These are phyloP conservation scores for Himalopsyche phryganea DNA, from an alignment of 1,140 invertebrate species.

Conservation along the genomic window DNA sequence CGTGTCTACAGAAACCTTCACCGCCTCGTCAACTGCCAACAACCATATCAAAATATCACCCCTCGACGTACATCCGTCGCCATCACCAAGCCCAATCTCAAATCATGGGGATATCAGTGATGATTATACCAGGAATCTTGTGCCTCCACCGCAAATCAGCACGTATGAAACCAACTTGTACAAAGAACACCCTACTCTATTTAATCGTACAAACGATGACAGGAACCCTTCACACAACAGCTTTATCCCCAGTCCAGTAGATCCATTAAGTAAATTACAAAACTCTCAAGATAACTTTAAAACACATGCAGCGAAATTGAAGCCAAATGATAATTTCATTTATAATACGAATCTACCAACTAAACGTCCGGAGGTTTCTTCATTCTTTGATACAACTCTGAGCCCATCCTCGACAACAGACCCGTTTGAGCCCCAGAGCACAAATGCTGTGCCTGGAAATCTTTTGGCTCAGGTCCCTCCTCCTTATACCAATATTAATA, in stretches of 20 bases:
- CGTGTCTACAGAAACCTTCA: slow-evolving; percentile 42
- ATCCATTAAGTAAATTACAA: slow-evolving; percentile 43
- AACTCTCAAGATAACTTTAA: slow-evolving; percentile 17
- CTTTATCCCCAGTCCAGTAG: slow-evolving; percentile 49
- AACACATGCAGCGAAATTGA: slow-evolving; percentile 23
- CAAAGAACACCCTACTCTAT: background rate
- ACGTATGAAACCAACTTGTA: background rate
- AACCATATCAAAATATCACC: slow-evolving; percentile 34
- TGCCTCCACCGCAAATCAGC: slow-evolving; percentile 25
- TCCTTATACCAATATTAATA: slow-evolving; percentile 17
- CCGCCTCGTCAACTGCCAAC: slow-evolving; percentile 41
- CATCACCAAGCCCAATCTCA: slow-evolving; percentile 4
- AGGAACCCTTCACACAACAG: slow-evolving; percentile 10
- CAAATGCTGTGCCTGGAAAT: slow-evolving; percentile 27
- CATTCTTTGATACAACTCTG: slow-evolving; percentile 29
- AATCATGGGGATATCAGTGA: slow-evolving; percentile 8
- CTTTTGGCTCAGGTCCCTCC: slow-evolving; percentile 31
- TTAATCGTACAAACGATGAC: background rate
- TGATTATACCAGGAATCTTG: slow-evolving; percentile 26
- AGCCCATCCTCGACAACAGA: slow-evolving; percentile 16
- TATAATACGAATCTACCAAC: slow-evolving; percentile 44
- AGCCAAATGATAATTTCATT: slow-evolving; percentile 37
- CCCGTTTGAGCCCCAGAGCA: slow-evolving; percentile 30
- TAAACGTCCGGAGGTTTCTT: slow-evolving; percentile 18
- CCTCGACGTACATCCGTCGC: background rate